Conservation (phyloP, 2,113 vertebrate genomes). For the Phodopus roborovskii region DNA sequence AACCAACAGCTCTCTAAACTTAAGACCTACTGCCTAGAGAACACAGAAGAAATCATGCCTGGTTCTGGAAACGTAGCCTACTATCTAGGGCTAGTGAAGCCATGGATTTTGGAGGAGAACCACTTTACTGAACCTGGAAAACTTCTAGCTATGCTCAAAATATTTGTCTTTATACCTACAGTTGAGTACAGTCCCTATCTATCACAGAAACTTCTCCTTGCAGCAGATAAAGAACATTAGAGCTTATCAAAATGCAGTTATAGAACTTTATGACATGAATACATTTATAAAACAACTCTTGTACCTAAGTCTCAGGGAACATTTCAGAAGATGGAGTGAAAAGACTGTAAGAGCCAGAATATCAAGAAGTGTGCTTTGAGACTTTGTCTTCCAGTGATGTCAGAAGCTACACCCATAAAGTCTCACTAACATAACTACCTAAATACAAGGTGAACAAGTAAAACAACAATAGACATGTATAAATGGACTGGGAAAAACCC, state of each 20-base stretch:
- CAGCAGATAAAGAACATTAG: neutral
- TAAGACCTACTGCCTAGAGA: neutral
- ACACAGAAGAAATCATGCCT: neutral
- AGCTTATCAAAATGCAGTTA: neutral
- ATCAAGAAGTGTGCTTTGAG: neutral
- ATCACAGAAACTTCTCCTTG: neutral
- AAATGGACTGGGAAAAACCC: neutral
- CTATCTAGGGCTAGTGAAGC: neutral
- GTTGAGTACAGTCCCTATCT: neutral
- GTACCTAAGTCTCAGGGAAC: neutral
- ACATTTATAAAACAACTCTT: neutral
- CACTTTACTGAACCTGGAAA: neutral
- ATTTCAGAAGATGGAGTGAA: neutral
- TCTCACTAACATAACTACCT: neutral
- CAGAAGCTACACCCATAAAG: neutral
- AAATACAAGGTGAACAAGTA: neutral
- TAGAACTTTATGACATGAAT: neutral
- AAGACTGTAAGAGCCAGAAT: neutral
- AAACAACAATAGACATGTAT: neutral
- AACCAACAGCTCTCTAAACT: neutral
- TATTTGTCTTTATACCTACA: neutral
- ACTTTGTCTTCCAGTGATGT: too few species aligned
- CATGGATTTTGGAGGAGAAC: neutral
- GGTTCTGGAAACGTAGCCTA: neutral
- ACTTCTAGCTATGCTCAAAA: neutral